These are phyloP conservation scores for Salarias fasciatus DNA, from an alignment of 2,797 vertebrate species.

Conservation along the genomic window DNA sequence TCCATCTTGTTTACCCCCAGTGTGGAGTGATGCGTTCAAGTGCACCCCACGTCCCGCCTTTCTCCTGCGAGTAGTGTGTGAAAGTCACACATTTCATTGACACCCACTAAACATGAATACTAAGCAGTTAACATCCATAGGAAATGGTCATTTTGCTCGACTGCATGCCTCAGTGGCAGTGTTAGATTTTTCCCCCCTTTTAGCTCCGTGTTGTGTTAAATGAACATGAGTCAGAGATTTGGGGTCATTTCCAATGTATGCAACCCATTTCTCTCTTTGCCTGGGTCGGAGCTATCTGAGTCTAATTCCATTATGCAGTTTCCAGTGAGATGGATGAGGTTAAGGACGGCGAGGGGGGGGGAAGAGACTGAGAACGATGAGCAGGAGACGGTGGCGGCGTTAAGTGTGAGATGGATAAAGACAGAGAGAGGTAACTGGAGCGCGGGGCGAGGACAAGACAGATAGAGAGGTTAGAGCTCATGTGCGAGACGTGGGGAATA, in stretches of 20 bases:
- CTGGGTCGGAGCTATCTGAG: constrained; percentile 65
- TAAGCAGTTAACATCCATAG: constrained; percentile 31
- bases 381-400: constrained; percentile 40
- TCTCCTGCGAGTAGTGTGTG: constrained; percentile 31
- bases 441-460: constrained; percentile 50
- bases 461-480: constrained; percentile 60
- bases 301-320: constrained; percentile 75
- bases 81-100: constrained; percentile 42
- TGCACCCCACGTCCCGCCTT: constrained; percentile 39
- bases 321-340: constrained; percentile 75
- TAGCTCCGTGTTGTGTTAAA: constrained; percentile 40
- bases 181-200: constrained; percentile 31
- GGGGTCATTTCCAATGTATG: constrained; percentile 51
- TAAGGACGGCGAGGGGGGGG: constrained; percentile 54
- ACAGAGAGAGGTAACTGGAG: constrained; percentile 66
- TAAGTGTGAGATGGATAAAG: constrained; percentile 65
- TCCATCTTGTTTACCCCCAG: constrained; percentile 67
- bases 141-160: constrained; percentile 27
- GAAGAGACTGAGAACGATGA: constrained; percentile 36
- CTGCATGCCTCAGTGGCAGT: constrained; percentile 28
- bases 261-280: constrained; percentile 27
- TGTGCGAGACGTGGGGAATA: constrained; percentile 48
- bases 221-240: constrained; percentile 44
- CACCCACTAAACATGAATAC: constrained; percentile 9
- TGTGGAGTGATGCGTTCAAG: constrained; percentile 36